A percentile compares a stretch with the other conserved stretches of the same genome.
Evolutionary conservation across 1,140 invertebrate species (phyloP).

Genomic region (Phocides pigmalion): DNA sequence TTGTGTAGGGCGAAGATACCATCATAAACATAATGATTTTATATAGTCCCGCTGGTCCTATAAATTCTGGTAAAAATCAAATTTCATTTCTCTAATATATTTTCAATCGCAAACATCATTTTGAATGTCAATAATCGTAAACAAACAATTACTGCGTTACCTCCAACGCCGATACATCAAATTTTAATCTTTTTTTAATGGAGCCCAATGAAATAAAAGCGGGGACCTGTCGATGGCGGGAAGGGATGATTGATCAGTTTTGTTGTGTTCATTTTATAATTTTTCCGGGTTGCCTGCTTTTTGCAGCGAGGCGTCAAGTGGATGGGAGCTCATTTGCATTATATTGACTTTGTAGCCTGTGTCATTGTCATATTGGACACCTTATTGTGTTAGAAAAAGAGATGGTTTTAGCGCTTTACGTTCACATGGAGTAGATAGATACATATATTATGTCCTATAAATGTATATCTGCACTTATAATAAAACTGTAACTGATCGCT

Average conservation of each 20-base stretch:
- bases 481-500: too few species aligned
- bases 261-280: not conserved
- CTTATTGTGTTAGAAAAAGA: not conserved
- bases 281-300: not conserved
- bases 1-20: too few species aligned
- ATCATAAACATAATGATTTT: too few species aligned
- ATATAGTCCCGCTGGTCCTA: too few species aligned
- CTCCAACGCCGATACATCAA: slow-evolving; percentile 11
- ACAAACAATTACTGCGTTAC: slow-evolving; percentile 2
- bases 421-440: too few species aligned
- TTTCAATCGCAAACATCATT: not conserved
- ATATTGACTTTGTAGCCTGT: not conserved
- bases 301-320: not conserved
- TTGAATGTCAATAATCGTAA: not conserved
- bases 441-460: too few species aligned
- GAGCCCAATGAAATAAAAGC: slow-evolving; percentile 21
- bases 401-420: too few species aligned
- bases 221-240: not conserved
- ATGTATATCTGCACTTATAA: too few species aligned
- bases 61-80: too few species aligned
- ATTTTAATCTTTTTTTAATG: slow-evolving; percentile 24
- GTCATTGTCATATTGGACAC: not conserved
- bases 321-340: not conserved
- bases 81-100: not conserved
- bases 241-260: slow-evolving; percentile 10